These are phyloP conservation scores for Pseudomyrmex gracilis DNA, from an alignment of 1,140 invertebrate genomes.

Conservation along the genomic window DNA sequence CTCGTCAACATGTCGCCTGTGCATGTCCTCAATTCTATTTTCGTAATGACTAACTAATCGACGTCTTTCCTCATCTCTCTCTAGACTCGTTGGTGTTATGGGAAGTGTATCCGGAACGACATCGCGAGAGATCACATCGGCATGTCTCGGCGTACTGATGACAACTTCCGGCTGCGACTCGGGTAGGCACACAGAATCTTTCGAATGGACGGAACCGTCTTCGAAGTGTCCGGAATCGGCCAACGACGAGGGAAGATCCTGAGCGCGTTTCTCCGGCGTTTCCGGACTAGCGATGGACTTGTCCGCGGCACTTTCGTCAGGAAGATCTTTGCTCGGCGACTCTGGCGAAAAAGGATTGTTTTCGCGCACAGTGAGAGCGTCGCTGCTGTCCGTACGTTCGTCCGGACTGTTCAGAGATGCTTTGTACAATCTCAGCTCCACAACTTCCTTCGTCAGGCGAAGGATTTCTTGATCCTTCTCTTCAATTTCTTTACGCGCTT, in stretches of 20 bases:
- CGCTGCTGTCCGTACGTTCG: constrained; percentile 89
- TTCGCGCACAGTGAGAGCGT: constrained; percentile 90
- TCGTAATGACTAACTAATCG: constrained; percentile 90
- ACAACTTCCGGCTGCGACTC: constrained; percentile 86
- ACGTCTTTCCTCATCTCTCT: constrained; percentile 88
- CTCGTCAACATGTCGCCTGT: constrained; percentile 89
- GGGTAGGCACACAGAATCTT: constrained; percentile 87
- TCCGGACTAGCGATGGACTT: constrained; percentile 59
- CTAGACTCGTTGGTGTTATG: constrained; percentile 60
- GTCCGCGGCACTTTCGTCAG: constrained; percentile 66
- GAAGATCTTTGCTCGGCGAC: constrained; percentile 78
- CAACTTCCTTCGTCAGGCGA: constrained; percentile 92
- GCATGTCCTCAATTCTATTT: constrained; percentile 90
- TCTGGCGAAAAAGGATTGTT: constrained; percentile 86
- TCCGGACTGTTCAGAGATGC: constrained; percentile 91
- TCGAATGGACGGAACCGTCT: constrained; percentile 91
- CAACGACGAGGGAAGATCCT: constrained; percentile 86
- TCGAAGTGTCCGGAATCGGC: constrained; percentile 95
- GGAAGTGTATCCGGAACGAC: constrained; percentile 22
- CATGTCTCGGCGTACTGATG: constrained; percentile 81
- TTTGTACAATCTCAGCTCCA: constrained; percentile 92
- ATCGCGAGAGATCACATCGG: constrained; percentile 31
- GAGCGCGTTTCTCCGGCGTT: constrained; percentile 73
- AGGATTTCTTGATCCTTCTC: constrained; percentile 93
- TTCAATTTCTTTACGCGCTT: constrained; percentile 91